Evolutionary conservation across 1,140 invertebrate species (phyloP).

Genomic region (Metaphire vulgaris): DNA sequence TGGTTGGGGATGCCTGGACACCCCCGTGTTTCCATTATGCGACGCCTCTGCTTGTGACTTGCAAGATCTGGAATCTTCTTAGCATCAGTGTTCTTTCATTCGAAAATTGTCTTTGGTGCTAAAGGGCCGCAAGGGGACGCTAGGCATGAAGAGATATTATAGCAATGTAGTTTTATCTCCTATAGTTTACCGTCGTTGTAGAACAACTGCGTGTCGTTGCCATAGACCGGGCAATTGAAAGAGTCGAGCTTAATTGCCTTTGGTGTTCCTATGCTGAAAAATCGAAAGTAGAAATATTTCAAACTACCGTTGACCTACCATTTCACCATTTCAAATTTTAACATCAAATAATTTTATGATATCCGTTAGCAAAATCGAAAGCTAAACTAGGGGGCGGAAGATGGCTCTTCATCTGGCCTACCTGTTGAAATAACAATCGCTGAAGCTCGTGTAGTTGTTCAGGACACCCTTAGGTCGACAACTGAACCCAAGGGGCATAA

Average conservation of each 20-base stretch:
- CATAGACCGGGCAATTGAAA: background rate
- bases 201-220: background rate
- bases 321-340: too few species aligned
- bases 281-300: too few species aligned
- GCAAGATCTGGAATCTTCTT: too few species aligned
- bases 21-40: too few species aligned
- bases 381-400: background rate
- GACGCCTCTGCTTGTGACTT: too few species aligned
- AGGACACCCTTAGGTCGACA: background rate
- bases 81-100: too few species aligned
- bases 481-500: conserved; percentile 7
- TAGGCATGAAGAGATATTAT: too few species aligned
- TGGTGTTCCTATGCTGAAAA: background rate
- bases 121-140: too few species aligned
- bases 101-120: too few species aligned
- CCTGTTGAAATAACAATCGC: background rate
- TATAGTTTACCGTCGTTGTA: conserved; percentile 2
- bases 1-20: too few species aligned
- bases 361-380: background rate
- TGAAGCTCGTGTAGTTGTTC: background rate
- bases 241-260: background rate
- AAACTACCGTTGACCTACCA: too few species aligned
- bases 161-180: too few species aligned
- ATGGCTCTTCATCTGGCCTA: background rate
- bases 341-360: background rate